These are phyloP conservation scores for Scaptomyza montana DNA, from an alignment of 1,140 invertebrate genomes.

Conservation along the genomic window DNA sequence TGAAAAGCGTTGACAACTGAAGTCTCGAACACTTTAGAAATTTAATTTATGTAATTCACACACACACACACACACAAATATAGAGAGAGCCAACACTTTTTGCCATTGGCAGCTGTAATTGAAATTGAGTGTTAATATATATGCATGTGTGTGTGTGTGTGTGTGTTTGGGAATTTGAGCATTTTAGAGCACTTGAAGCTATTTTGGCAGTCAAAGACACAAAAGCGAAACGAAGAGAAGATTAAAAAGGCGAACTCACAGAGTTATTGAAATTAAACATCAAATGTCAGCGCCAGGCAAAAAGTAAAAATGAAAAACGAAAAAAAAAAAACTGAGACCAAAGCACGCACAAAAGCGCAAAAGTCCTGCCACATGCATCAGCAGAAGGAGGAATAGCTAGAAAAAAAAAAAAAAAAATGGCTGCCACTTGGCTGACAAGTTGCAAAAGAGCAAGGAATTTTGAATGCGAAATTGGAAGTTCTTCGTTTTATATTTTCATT, in stretches of 20 bases:
- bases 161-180: conserved; percentile 4
- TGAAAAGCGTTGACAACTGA: conserved; percentile 18
- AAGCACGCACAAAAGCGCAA: conserved; percentile 72
- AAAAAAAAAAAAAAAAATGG: conserved; percentile 35
- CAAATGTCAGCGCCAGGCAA: conserved; percentile 67
- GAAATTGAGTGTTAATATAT: conserved; percentile 44
- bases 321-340: conserved; percentile 48
- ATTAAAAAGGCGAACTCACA: conserved; percentile 48
- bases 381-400: background rate
- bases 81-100: conserved; percentile 49
- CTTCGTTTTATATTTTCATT: conserved; percentile 19
- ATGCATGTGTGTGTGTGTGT: background rate
- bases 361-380: conserved; percentile 64
- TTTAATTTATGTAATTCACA: conserved; percentile 65
- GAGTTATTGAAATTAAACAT: conserved; percentile 81
- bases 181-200: conserved; percentile 53
- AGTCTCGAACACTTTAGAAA: conserved; percentile 26
- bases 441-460: conserved; percentile 72
- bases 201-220: conserved; percentile 67
- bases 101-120: conserved; percentile 75
- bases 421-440: conserved; percentile 71
- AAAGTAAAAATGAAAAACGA: conserved; percentile 4
- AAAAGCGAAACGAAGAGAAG: conserved; percentile 21
- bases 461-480: conserved; percentile 36
- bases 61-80: background rate